Percentiles rank a stretch among this genome's conserved stretches.
phyloP scores from a whole-genome alignment of 1,140 invertebrate species.

The Ceratosolen solmsi region DNA sequence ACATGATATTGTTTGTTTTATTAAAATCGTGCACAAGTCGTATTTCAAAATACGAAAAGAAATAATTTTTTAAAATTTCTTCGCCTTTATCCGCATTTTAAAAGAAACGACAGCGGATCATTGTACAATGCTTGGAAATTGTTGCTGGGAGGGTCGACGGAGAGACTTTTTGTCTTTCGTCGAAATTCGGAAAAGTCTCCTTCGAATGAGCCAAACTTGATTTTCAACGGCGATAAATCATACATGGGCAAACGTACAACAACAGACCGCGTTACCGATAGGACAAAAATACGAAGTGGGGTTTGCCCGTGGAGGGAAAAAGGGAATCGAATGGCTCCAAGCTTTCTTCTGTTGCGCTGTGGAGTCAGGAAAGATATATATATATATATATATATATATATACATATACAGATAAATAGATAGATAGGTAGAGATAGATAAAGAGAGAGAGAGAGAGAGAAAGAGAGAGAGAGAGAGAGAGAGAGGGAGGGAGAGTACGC shows the following conservation, averaged over 20 bases:
- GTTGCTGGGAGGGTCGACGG: neutral
- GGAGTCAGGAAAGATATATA: no score
- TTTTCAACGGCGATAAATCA: slow-evolving; percentile 50
- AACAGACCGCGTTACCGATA: neutral
- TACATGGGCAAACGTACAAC: neutral
- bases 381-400: neutral
- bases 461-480: neutral
- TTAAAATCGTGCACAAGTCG: no score
- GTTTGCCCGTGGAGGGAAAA: slow-evolving; percentile 8
- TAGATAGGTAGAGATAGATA: neutral
- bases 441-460: neutral
- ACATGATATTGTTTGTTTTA: no score
- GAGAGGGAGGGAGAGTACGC: neutral
- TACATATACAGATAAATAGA: neutral
- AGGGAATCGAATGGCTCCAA: slow-evolving; percentile 40
- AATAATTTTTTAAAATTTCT: no score
- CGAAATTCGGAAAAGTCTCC: slow-evolving; percentile 25
- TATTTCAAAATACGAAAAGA: no score
- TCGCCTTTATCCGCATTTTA: neutral
- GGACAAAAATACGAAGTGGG: neutral
- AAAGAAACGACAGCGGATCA: neutral
- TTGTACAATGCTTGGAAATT: neutral
- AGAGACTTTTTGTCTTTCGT: slow-evolving; percentile 21
- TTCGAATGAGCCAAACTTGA: slow-evolving; percentile 39
- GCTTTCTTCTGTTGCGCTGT: neutral